phyloP scores from a whole-genome alignment of 2,888 invertebrate genomes.

The Himalopsyche japonica region DNA sequence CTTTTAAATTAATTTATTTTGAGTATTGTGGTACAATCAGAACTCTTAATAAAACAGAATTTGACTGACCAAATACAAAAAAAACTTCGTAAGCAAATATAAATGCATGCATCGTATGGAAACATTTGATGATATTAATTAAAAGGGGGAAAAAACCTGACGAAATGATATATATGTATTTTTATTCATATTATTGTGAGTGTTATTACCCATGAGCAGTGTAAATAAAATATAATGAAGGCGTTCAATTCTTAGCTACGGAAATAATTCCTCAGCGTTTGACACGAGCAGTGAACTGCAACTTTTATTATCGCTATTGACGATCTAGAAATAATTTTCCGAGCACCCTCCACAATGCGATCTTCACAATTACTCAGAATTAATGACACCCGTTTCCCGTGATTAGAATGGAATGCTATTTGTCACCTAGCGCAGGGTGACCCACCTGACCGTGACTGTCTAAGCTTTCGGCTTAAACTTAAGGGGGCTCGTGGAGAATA shows the following conservation, averaged over 20 bases:
- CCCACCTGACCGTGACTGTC: background rate
- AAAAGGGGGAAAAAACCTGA: no score
- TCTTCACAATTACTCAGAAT: slow-evolving; percentile 38
- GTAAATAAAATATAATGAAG: background rate
- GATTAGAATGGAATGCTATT: slow-evolving; percentile 35
- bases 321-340: slow-evolving; percentile 24
- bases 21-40: no score
- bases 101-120: no score
- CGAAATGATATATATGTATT: no score
- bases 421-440: slow-evolving; percentile 27
- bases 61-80: no score
- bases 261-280: background rate
- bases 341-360: slow-evolving; percentile 14
- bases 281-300: background rate
- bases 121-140: no score
- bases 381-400: slow-evolving; percentile 36
- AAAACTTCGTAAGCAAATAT: no score
- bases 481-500: background rate
- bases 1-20: no score
- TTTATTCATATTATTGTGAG: no score
- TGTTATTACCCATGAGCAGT: no score
- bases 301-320: background rate
- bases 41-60: no score
- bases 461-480: background rate
- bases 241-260: background rate